Evolutionary conservation across 2,113 vertebrate species (phyloP).

Genomic region (Myotis brandtii): DNA sequence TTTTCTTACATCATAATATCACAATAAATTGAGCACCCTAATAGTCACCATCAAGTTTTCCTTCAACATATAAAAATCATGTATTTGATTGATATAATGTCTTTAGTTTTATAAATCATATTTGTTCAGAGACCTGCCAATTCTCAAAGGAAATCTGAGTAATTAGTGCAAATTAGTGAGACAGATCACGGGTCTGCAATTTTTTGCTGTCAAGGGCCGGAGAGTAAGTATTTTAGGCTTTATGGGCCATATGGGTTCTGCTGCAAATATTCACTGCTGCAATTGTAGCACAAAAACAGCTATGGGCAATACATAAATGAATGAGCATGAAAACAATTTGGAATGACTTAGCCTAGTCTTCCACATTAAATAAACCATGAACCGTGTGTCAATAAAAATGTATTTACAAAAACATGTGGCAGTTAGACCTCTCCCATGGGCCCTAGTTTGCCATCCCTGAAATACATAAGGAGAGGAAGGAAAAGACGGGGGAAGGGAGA

Average conservation of each 20-base stretch:
- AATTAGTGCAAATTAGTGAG: neutral
- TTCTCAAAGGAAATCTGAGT: neutral
- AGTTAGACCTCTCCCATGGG: neutral
- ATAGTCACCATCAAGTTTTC: neutral
- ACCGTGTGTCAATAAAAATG: neutral
- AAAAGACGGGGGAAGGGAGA: neutral
- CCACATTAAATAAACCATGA: too few species aligned
- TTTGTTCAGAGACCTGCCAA: constrained; percentile 8
- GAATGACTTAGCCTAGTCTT: too few species aligned
- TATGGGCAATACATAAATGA: neutral
- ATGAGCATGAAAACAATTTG: neutral
- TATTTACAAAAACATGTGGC: neutral
- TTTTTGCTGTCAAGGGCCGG: neutral
- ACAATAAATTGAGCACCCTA: neutral
- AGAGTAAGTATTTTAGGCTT: neutral
- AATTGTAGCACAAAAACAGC: neutral
- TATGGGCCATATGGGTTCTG: neutral
- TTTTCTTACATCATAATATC: neutral
- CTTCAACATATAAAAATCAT: neutral
- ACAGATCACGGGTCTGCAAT: neutral
- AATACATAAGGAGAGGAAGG: neutral
- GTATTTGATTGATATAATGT: neutral
- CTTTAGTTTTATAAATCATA: neutral
- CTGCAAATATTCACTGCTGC: neutral
- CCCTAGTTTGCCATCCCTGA: neutral